A percentile compares a stretch with the other conserved stretches of the same genome.
phyloP scores from a whole-genome alignment of 2,888 invertebrate genomes.

The Tachina fera region DNA sequence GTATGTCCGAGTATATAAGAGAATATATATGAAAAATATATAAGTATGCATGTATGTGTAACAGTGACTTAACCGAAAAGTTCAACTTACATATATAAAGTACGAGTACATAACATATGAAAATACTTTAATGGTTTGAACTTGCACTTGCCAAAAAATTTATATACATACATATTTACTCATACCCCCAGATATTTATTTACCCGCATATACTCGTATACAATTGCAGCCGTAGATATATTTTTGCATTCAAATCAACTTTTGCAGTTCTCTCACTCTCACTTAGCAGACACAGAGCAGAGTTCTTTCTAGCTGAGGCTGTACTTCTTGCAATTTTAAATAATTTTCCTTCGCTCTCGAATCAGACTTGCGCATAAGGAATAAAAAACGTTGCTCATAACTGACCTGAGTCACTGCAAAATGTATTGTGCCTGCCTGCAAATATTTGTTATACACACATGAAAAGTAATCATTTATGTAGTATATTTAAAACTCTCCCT shows the following conservation, averaged over 20 bases:
- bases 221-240: background rate
- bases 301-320: background rate
- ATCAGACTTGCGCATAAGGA: conserved; percentile 36
- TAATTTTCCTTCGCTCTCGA: background rate
- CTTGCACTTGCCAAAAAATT: conserved; percentile 79
- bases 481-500: conserved; percentile 16
- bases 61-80: conserved; percentile 31
- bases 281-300: background rate
- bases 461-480: background rate
- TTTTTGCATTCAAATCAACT: background rate
- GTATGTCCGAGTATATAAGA: too few relatives aligned
- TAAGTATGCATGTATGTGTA: background rate
- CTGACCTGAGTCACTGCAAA: conserved; percentile 67
- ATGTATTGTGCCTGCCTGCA: conserved; percentile 39
- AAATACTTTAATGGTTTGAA: conserved; percentile 75
- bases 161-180: conserved; percentile 1
- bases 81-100: conserved; percentile 40
- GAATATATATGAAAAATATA: too few relatives aligned
- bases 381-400: conserved; percentile 12
- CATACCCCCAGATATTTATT: conserved; percentile 13
- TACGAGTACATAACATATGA: conserved; percentile 26
- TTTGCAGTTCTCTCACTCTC: conserved; percentile 2
- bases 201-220: background rate
- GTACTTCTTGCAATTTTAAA: too few relatives aligned
- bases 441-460: background rate